phyloP scores from a whole-genome alignment of 2,888 invertebrate genomes.

The Sphaeridia pumilis region DNA sequence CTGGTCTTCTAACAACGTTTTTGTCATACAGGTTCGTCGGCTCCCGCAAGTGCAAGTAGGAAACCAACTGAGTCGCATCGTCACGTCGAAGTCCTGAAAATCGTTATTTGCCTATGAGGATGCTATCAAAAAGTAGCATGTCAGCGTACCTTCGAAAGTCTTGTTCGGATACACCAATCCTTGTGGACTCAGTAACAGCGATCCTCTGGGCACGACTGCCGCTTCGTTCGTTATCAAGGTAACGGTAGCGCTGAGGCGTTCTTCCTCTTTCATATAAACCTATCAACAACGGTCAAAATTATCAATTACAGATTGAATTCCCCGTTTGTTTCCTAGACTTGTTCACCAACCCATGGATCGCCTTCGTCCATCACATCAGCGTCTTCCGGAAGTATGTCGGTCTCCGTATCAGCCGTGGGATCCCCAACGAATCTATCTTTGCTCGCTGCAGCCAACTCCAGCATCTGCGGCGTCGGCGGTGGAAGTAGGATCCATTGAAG shows the following conservation, averaged over 20 bases:
- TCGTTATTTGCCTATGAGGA: not conserved
- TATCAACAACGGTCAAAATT: too few relatives aligned
- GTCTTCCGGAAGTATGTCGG: conserved; percentile 27
- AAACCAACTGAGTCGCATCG: conserved; percentile 58
- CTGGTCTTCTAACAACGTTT: conserved; percentile 61
- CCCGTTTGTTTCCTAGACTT: too few relatives aligned
- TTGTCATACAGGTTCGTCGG: conserved; percentile 60
- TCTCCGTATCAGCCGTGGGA: conserved; percentile 29
- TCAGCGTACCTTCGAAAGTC: conserved; percentile 39
- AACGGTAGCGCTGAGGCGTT: conserved; percentile 59
- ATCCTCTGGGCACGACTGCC: conserved; percentile 65
- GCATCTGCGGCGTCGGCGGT: conserved; percentile 15
- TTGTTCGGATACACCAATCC: conserved; percentile 60
- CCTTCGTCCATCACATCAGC: conserved; percentile 30
- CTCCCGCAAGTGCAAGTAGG: conserved; percentile 62
- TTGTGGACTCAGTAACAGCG: conserved; percentile 59
- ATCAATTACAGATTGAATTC: too few relatives aligned
- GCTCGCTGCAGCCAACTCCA: conserved; percentile 24
- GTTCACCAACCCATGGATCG: conserved; percentile 26
- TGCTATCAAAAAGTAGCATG: not conserved
- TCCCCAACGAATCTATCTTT: conserved; percentile 33
- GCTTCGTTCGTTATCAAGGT: conserved; percentile 61
- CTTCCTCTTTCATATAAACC: conserved; percentile 58
- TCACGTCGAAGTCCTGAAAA: conserved; percentile 39
- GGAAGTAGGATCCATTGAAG: conserved; percentile 32